Evolutionary conservation across 2,888 invertebrate species (phyloP).

Genomic region (Atherix ibis): DNA sequence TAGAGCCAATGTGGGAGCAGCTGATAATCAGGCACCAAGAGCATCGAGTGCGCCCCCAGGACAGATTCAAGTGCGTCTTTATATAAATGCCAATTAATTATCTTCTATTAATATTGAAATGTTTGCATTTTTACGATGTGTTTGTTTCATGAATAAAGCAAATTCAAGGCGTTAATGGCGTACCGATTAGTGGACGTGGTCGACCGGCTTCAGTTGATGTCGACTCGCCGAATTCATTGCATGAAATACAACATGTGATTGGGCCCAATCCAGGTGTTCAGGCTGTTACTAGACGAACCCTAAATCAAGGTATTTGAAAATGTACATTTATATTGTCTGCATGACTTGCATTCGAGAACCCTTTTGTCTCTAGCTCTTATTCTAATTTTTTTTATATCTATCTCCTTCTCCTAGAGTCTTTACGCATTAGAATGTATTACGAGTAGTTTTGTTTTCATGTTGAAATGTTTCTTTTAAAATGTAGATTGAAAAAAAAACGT

Average conservation of each 20-base stretch:
- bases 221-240: slow-evolving; percentile 26
- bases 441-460: too few species aligned
- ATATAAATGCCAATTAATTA: neutral
- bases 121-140: slow-evolving; percentile 3
- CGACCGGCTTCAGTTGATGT: slow-evolving; percentile 51
- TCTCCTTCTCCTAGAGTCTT: too few species aligned
- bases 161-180: slow-evolving; percentile 30
- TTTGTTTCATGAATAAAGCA: slow-evolving; percentile 17
- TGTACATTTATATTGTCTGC: neutral
- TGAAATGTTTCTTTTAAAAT: too few species aligned
- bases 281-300: slow-evolving; percentile 35
- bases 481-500: too few species aligned
- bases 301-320: slow-evolving; percentile 19
- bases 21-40: slow-evolving; percentile 54
- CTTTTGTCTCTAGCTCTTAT: neutral
- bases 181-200: slow-evolving; percentile 37
- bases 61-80: slow-evolving; percentile 34
- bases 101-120: slow-evolving; percentile 1
- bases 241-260: slow-evolving; percentile 19
- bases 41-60: slow-evolving; percentile 75
- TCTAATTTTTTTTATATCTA: neutral
- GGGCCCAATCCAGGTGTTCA: slow-evolving; percentile 35
- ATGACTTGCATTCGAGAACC: neutral
- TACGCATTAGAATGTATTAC: too few species aligned
- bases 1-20: slow-evolving; percentile 42